Evolutionary conservation across 1,140 invertebrate species (phyloP), one percentile per base, ranked within the genome.

Genomic region (Drosophila rufa): DNA sequence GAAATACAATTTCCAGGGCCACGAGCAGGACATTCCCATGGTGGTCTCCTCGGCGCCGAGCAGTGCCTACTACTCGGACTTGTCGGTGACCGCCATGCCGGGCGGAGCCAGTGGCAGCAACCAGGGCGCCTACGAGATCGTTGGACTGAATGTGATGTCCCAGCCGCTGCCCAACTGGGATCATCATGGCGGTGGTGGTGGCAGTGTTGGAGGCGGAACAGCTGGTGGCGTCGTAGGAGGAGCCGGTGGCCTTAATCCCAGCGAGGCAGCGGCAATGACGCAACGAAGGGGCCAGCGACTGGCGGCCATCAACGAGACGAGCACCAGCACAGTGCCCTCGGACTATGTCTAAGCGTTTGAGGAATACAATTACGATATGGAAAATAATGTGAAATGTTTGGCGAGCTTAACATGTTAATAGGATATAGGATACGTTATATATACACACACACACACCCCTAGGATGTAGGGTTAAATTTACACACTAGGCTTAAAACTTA

Each of bases 41-140:
- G 94, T 94, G 56, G 94, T 94, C 30, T 95, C 95, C 59, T 95
- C 95, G 62, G 95, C 95, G 3, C 95, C 95, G 12, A 96, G 95
- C 80, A 95, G 95, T 91, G 95, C 95, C 6, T 96, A 96, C 82
- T 96, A 96, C 90, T 95, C 95, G 61, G 95, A 96, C 89, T 92
- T 95, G n/a, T 94, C 94, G 15, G 93, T 93, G 7, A 94, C 93
- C 2, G 93, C 93, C 38, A 92, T 93, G 67, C 93, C 94, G 0
- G 90, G 92, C 19, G 91, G 92, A 17, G 81, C 82, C 38, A 84
- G 81, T 69, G 84, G 82, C 71, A 84, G 83, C 56, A 92, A 92
- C 46, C 94, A 95, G 58, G 82, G 94, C 15, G 94, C 94, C 25
- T 95, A 95, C 75, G 94, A 95, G 91, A 93, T 94, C 27, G 94